phyloP scores from a whole-genome alignment of 2,888 invertebrate species.

The Creontiades dilutus region DNA sequence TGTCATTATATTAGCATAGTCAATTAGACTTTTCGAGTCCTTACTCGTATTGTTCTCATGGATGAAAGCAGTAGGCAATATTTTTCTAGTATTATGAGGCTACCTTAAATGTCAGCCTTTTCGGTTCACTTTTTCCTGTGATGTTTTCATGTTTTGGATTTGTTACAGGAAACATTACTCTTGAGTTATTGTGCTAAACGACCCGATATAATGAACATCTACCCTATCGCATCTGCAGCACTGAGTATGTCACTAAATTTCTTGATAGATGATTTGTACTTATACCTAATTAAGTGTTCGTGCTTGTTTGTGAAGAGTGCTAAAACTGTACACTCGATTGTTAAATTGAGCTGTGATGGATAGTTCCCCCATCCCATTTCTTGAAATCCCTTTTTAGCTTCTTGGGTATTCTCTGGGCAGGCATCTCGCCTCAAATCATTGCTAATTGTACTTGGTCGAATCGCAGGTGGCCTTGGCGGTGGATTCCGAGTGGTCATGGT shows the following conservation, averaged over 20 bases:
- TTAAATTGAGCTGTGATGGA: too few species aligned
- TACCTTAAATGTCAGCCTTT: neutral
- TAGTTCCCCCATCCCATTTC: too few species aligned
- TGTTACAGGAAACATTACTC: constrained; percentile 81
- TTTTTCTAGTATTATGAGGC: neutral
- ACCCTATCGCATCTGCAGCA: constrained; percentile 78
- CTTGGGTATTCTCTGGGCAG: too few species aligned
- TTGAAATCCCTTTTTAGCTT: too few species aligned
- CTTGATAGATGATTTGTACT: too few species aligned
- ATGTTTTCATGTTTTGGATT: neutral
- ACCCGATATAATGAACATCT: constrained; percentile 81
- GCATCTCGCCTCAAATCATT: too few species aligned
- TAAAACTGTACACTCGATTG: too few species aligned
- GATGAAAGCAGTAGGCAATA: neutral
- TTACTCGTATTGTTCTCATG: neutral
- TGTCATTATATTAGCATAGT: neutral
- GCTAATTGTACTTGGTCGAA: too few species aligned
- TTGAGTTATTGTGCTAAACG: constrained; percentile 83
- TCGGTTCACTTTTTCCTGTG: neutral
- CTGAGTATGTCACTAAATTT: constrained; percentile 57
- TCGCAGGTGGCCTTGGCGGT: constrained; percentile 76
- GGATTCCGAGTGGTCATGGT: constrained; percentile 79
- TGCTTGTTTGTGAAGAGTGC: too few species aligned
- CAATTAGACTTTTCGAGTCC: neutral
- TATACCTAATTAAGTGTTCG: too few species aligned